Percentiles rank a stretch among this genome's conserved stretches.
These are phyloP conservation scores for Aethes cnicana DNA, from an alignment of 2,888 invertebrate species.

Conservation along the genomic window DNA sequence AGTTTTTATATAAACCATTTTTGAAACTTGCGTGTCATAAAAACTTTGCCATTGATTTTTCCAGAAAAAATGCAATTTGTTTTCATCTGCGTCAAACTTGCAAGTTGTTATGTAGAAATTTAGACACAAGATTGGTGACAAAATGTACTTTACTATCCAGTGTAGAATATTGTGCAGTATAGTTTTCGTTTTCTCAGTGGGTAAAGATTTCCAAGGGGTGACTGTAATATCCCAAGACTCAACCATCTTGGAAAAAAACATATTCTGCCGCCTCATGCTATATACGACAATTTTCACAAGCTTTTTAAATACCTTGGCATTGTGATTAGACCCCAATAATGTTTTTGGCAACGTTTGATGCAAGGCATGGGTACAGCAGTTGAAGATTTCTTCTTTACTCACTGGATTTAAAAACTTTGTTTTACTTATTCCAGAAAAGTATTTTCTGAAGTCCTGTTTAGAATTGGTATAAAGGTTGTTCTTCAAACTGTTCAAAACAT, in stretches of 20 bases:
- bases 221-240: slow-evolving; percentile 58
- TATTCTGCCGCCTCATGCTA: slow-evolving; percentile 68
- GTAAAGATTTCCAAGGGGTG: slow-evolving; percentile 50
- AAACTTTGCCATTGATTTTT: slow-evolving; percentile 74
- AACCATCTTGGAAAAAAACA: slow-evolving; percentile 46
- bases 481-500: slow-evolving; percentile 46
- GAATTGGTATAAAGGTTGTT: slow-evolving; percentile 48
- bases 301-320: slow-evolving; percentile 58
- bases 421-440: slow-evolving; percentile 42
- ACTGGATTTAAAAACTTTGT: slow-evolving; percentile 43
- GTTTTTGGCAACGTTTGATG: slow-evolving; percentile 57
- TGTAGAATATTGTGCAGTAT: slow-evolving; percentile 47
- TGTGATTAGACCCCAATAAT: slow-evolving; percentile 58
- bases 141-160: slow-evolving; percentile 61
- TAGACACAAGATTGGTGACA: slow-evolving; percentile 64
- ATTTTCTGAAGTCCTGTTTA: slow-evolving; percentile 58
- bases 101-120: slow-evolving; percentile 73
- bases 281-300: slow-evolving; percentile 51
- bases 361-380: slow-evolving; percentile 50
- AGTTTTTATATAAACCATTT: slow-evolving; percentile 55
- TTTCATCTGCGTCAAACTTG: slow-evolving; percentile 67
- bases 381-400: slow-evolving; percentile 53
- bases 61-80: slow-evolving; percentile 69
- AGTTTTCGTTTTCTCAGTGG: slow-evolving; percentile 32
- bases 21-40: slow-evolving; percentile 62